Percentiles rank a stretch among this genome's conserved stretches.
Conservation (phyloP, 2,797 vertebrate genomes). For the Ambastaia sidthimunki region DNA sequence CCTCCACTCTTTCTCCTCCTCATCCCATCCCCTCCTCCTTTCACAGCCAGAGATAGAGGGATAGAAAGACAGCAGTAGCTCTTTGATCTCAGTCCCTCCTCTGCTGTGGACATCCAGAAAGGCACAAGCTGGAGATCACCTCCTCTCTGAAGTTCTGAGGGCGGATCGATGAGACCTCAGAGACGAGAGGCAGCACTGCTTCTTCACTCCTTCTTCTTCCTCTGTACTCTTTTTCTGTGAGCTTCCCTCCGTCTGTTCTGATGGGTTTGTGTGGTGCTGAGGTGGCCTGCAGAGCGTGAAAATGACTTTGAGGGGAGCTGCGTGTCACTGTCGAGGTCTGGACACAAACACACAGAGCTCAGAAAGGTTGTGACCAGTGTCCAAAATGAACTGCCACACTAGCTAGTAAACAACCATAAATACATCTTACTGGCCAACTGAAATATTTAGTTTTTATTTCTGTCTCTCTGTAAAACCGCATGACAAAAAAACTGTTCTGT, state of each 20-base stretch:
- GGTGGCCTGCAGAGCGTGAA: constrained; percentile 30
- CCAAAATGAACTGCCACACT: too few species aligned
- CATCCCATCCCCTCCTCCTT: constrained; percentile 33
- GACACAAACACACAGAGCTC: constrained; percentile 9
- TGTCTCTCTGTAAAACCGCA: too few species aligned
- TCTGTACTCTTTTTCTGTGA: not conserved
- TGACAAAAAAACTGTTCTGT: too few species aligned
- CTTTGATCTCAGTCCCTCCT: constrained; percentile 54
- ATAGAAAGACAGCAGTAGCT: constrained; percentile 22
- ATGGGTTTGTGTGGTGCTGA: constrained; percentile 40
- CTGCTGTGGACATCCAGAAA: constrained; percentile 38
- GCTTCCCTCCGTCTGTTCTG: constrained; percentile 31
- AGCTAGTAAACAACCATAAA: too few species aligned
- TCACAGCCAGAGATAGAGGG: constrained; percentile 39
- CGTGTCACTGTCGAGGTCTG: constrained; percentile 36
- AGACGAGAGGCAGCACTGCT: not conserved
- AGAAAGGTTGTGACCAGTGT: not conserved
- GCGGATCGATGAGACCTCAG: constrained; percentile 22
- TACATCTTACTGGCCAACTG: too few species aligned
- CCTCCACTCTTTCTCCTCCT: constrained; percentile 38
- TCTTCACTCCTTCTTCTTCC: not conserved
- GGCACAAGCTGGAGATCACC: too few species aligned
- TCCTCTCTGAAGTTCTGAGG: constrained; percentile 51
- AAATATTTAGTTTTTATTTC: too few species aligned
- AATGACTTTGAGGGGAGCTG: constrained; percentile 43